Evolutionary conservation across 2,113 vertebrate genomes (phyloP).

Genomic region (Tursiops truncatus): DNA sequence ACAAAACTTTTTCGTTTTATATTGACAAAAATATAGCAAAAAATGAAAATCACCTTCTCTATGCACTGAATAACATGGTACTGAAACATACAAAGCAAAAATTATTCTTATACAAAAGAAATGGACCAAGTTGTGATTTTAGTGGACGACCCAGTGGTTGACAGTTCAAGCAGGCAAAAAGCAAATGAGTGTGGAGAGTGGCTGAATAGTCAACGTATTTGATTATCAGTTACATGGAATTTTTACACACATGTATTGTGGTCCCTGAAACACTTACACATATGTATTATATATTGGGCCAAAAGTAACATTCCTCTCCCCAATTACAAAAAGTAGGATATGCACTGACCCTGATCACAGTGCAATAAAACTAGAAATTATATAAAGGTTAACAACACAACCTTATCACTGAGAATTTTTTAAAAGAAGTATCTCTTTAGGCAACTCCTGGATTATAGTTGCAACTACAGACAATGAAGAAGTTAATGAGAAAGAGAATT

Average conservation of each 20-base stretch:
- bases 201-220: background rate
- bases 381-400: background rate
- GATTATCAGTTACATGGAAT: background rate
- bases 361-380: background rate
- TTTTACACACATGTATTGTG: background rate
- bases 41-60: background rate
- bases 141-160: background rate
- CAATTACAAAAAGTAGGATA: background rate
- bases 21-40: background rate
- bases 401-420: background rate
- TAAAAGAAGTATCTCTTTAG: background rate
- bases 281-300: background rate
- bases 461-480: background rate
- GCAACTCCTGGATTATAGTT: background rate
- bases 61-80: background rate
- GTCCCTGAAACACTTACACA: background rate
- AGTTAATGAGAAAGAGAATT: background rate
- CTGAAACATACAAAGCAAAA: background rate
- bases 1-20: background rate
- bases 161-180: background rate
- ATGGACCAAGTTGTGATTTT: background rate
- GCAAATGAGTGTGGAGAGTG: background rate
- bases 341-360: background rate
- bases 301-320: background rate
- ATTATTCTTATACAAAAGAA: background rate